Evolutionary conservation across 2,888 invertebrate species (phyloP).

Genomic region (Parthenolecanium corni): DNA sequence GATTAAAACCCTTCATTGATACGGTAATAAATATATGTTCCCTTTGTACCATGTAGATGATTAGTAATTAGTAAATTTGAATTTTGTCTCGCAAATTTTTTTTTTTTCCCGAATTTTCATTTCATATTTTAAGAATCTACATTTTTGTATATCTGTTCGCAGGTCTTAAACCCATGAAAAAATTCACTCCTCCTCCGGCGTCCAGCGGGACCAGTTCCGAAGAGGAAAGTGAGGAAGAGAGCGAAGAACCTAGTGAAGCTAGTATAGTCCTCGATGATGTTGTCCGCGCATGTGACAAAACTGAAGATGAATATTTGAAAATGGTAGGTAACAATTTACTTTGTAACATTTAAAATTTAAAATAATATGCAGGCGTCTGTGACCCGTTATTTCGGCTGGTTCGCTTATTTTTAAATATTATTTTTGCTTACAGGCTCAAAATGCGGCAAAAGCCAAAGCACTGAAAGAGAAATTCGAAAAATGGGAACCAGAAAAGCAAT

Average conservation of each 20-base stretch:
- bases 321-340: constrained; percentile 40
- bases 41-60: too few species aligned
- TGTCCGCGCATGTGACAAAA: constrained; percentile 43
- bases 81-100: too few species aligned
- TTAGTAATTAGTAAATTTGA: too few species aligned
- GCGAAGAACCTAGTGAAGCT: constrained; percentile 43
- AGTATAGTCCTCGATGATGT: constrained; percentile 35
- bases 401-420: too few species aligned
- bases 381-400: too few species aligned
- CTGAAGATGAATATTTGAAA: constrained; percentile 57
- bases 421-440: constrained; percentile 27
- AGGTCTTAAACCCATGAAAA: constrained; percentile 71
- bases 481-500: constrained; percentile 56
- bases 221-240: constrained; percentile 38
- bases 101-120: too few species aligned
- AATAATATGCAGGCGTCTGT: too few species aligned
- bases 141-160: neutral
- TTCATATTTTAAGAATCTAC: too few species aligned
- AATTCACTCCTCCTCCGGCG: constrained; percentile 82
- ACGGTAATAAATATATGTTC: too few species aligned
- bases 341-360: neutral
- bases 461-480: constrained; percentile 78
- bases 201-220: constrained; percentile 39
- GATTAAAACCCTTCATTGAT: too few species aligned
- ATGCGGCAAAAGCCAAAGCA: constrained; percentile 61